Base-by-base conservation (phyloP, 2,113 vertebrate genomes). In the Paratilapia polleni region DNA sequence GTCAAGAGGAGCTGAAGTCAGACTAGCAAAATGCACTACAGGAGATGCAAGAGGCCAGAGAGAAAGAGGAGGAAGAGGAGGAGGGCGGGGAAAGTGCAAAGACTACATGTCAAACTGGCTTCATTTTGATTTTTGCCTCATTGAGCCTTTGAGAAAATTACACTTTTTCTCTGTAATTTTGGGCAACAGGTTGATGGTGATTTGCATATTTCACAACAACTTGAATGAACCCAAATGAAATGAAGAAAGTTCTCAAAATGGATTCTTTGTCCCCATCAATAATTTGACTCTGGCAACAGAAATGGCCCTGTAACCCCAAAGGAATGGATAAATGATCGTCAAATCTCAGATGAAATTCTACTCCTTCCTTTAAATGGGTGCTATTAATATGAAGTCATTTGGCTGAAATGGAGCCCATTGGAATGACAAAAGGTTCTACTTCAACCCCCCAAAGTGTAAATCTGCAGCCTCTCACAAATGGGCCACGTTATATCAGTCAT, bases 101-200 rank as follows among this genome's bases (percentile, higher is more conserved):
- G 94, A 96, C 94, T 95, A 95, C 95, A 96, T 95, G 94, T 96
- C 95, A 96, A 94, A 95, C 93, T 92, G 95, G 95, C 95, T 95
- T 95, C 92, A 52, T 81, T 88, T 79, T 4, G 2, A 56, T 89
- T 91, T 87, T 80, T 68, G 70, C 58, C 77, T 77, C 74, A 81
- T 80, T 87, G 66, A 58, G 82, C 87, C 22, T 77, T 66, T 2
- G 6, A 81, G 43, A 43, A 87, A 84, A 82, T 77, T 62, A 28
- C 62, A 58, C 19, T 78, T 77, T 47, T 88, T 20, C 36, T 41
- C 8, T 59, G 13, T 79, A 6, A 43, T 49, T 22, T 41, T 81
- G 49, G 77, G 64, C 88, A 89, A 90, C 81, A 78, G 73, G 76
- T 87, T 77, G 77, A 49, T 28, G 58, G 59, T 81, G 84, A 83